Evolutionary conservation across 2,113 vertebrate genomes (phyloP), one percentile per base, ranked within the genome.

Genomic region (Columba livia): DNA sequence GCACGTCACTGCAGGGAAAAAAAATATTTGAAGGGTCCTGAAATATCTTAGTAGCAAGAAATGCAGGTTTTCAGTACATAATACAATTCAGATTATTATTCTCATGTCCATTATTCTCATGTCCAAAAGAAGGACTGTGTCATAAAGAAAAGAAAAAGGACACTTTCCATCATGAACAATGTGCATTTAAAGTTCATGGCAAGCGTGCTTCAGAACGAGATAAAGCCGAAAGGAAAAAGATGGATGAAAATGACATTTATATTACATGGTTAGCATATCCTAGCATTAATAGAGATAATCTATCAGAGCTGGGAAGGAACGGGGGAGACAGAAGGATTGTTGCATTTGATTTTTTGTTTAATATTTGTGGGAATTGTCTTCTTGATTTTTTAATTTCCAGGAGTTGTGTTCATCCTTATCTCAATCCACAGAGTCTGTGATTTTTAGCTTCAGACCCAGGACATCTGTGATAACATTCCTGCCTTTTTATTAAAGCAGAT

Each of bases 381-480:
- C 47, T 64, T 78, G 32, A 80, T 90, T 92, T 94, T 93, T 96
- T 79, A 78, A 86, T 90, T 92, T 96, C 26, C 42, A 56, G 32
- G 61, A 79, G 29, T 51, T 84, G 11, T 71, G 73, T 81, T 90
- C 47, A 48, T 84, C 15, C 34, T 94, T 93, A 90, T 81, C 56
- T 92, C 48, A 57, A 84, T 38, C 20, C 53, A 89, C n/a, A 84
- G 57, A 48, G 74, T 71, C 47, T 31, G 12, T 29, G 47, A 28
- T 58, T 96, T 92, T 92, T 71, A 88, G 53, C 40, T 57, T 65
- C 31, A 88, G 72, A 91, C 7, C 4, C 38, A 7, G 4, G 48
- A 83, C 75, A 71, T 77, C 26, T 0, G 2, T 57, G 47, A 78
- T 71, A 83, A 47, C 32, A 82, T 67, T 54, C 36, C 17, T 83